Conservation (phyloP, 2,797 vertebrate genomes). For the Coluber constrictor region DNA sequence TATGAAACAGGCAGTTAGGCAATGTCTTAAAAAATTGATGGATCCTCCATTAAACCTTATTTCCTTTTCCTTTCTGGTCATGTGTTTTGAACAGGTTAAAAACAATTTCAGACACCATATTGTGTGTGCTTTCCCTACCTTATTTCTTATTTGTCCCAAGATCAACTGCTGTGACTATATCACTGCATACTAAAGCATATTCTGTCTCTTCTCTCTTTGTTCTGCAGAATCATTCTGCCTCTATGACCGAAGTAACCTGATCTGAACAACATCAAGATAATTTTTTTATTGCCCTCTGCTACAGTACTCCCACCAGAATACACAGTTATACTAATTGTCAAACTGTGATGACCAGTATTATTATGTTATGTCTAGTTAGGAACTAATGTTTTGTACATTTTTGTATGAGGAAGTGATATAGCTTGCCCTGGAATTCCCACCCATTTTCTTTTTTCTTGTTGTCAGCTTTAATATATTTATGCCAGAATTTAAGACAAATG, state of each 20-base stretch:
- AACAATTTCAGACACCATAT: not conserved
- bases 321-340: slow-evolving; percentile 83
- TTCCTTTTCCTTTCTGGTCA: not conserved
- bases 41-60: not conserved
- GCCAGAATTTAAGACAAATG: slow-evolving; percentile 74
- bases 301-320: slow-evolving; percentile 83
- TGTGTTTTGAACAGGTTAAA: not conserved
- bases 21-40: not conserved
- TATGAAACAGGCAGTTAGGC: not conserved
- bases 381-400: slow-evolving; percentile 98
- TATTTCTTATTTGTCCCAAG: not conserved
- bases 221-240: slow-evolving; percentile 94
- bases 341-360: slow-evolving; percentile 85
- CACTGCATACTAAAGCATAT: not conserved
- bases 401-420: slow-evolving; percentile 97
- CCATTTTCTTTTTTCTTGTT: slow-evolving; percentile 60
- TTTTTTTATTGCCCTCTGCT: slow-evolving; percentile 85
- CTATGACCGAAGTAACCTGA: slow-evolving; percentile 99
- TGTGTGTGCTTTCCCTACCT: not conserved
- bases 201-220: slow-evolving; percentile 23
- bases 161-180: not conserved
- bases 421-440: slow-evolving; percentile 77
- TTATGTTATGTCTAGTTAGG: slow-evolving; percentile 94
- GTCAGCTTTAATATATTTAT: slow-evolving; percentile 87
- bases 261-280: slow-evolving; percentile 74